Evolutionary conservation across 2,888 invertebrate species (phyloP), one percentile per base, ranked within the genome.

Genomic region (Idaea aversata): DNA sequence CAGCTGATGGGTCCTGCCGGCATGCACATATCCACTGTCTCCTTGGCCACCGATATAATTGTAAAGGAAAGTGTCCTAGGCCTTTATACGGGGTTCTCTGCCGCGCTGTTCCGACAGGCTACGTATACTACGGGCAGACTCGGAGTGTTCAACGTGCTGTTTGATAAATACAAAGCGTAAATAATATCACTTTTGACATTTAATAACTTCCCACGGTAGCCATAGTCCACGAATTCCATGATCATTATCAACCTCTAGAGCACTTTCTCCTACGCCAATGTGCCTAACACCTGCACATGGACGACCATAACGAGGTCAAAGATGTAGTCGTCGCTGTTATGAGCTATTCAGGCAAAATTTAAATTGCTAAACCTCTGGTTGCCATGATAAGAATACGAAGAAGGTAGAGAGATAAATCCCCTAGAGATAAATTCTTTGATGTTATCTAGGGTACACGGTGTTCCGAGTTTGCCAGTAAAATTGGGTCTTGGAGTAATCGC

Each of bases 51-150:
- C 36, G 93, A 94, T 15, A 97, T 99, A 72, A 72, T 98, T 6
- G 93, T 91, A 77, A 96, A 95, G 67, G 99, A 99, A 86, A 99
- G 99, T 0, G 65, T 97, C 0, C 75, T 95, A 4, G 97, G 97
- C 0, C 91, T 99, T 72, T 99, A 99, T 86, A 95, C 95, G 38
- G 99, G 99, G 0, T 91, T 99, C 4, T 97, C 97, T 0, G 98
- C 98, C 3, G 98, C 97, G 0, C 91, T 99, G 61, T 92, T 99
- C 72, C 93, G 99, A 65, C 99, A 99, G 85, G 99, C 99, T 0
- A 98, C 99, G 0, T 99, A 99, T 85, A 99, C 99, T 0, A 99
- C 99, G 0, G 97, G 97, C 0, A 94, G 99, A 70, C 94, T 99
- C 66, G 99, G 99, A 62, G 95, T 97, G 72, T 99, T 98, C 86